Evolutionary conservation across 2,113 vertebrate species (phyloP).

Genomic region (Hipposideros armiger): DNA sequence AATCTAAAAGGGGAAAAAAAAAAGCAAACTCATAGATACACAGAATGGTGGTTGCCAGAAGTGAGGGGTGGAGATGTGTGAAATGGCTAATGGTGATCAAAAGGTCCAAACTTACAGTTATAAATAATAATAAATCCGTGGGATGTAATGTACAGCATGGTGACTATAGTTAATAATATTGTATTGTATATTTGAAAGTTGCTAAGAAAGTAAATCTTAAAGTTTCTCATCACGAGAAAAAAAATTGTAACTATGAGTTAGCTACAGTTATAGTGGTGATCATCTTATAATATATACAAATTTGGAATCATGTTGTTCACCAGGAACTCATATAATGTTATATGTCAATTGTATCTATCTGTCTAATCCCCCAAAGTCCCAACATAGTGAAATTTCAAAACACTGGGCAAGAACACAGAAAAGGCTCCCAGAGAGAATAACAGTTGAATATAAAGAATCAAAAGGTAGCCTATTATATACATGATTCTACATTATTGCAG

Average conservation of each 20-base stretch:
- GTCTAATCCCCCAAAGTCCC: neutral
- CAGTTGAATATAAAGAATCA: neutral
- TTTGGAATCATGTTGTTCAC: neutral
- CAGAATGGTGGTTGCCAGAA: neutral
- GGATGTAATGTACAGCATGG: neutral
- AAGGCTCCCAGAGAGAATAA: neutral
- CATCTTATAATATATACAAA: neutral
- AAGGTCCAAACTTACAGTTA: neutral
- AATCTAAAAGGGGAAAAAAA: neutral
- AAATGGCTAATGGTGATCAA: neutral
- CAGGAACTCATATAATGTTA: neutral
- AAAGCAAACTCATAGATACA: neutral
- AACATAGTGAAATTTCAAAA: neutral
- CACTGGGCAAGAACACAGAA: neutral
- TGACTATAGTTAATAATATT: neutral
- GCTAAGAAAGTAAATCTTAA: neutral
- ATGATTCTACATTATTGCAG: neutral
- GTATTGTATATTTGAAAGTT: neutral
- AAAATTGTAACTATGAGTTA: neutral
- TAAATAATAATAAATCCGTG: neutral
- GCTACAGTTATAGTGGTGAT: neutral
- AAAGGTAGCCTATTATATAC: rapidly evolving
- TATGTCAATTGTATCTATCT: neutral
- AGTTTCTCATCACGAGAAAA: neutral
- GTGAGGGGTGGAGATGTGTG: neutral